Evolutionary conservation across 2,888 invertebrate genomes (phyloP).

Genomic region (Trissoscelio sp.): DNA sequence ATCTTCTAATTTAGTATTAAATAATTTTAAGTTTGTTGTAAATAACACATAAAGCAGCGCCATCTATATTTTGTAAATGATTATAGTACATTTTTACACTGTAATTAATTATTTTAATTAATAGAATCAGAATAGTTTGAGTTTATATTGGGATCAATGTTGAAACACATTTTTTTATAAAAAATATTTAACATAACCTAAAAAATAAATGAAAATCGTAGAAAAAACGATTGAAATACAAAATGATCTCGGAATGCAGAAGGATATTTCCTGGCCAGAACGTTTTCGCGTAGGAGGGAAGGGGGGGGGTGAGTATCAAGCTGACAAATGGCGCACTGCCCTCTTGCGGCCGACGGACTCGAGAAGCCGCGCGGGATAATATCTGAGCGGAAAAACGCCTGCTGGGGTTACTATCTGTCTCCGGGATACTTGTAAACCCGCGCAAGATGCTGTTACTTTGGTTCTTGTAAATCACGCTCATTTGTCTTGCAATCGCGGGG

Average conservation of each 20-base stretch:
- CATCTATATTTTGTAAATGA: too few relatives aligned
- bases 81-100: too few relatives aligned
- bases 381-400: slow-evolving; percentile 59
- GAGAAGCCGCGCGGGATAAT: slow-evolving; percentile 39
- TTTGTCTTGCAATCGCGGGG: slow-evolving; percentile 43
- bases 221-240: too few relatives aligned
- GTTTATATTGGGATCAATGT: too few relatives aligned
- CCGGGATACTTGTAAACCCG: slow-evolving; percentile 59
- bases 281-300: slow-evolving; percentile 55
- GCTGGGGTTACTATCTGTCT: slow-evolving; percentile 61
- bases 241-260: slow-evolving; percentile 16
- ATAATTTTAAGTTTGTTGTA: too few relatives aligned
- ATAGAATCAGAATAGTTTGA: too few relatives aligned
- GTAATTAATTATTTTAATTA: too few relatives aligned
- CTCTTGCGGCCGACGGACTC: slow-evolving; percentile 42
- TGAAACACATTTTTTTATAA: too few relatives aligned
- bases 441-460: slow-evolving; percentile 60
- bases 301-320: slow-evolving; percentile 43
- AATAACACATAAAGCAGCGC: too few relatives aligned
- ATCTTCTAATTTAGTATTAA: too few relatives aligned
- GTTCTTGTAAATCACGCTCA: slow-evolving; percentile 49
- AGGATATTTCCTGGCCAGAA: slow-evolving; percentile 48
- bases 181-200: too few relatives aligned
- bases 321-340: slow-evolving; percentile 59
- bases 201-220: too few relatives aligned